These are phyloP conservation scores for Habrosyne pyritoides DNA, from an alignment of 2,888 invertebrate species.

Conservation along the genomic window DNA sequence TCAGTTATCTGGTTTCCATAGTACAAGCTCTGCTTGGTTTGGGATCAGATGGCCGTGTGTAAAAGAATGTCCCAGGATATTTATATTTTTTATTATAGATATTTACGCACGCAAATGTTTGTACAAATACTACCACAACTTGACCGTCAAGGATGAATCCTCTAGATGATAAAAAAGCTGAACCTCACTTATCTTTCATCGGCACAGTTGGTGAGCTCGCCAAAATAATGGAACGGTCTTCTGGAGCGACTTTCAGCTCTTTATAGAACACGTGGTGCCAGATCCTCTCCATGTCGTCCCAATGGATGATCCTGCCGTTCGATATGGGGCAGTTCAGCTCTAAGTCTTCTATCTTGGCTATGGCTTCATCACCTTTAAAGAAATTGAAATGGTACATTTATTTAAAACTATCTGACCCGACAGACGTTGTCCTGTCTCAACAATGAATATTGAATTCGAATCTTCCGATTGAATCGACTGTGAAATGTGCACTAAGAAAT, in stretches of 20 bases:
- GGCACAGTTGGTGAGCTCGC: constrained; percentile 43
- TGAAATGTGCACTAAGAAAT: too few species aligned
- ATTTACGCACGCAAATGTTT: too few species aligned
- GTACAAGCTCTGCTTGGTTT: too few species aligned
- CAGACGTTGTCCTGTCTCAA: too few species aligned
- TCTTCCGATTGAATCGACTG: too few species aligned
- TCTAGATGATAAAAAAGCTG: not conserved
- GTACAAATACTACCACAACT: too few species aligned
- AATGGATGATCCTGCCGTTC: constrained; percentile 59
- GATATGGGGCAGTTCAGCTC: constrained; percentile 54
- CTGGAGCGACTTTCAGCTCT: constrained; percentile 70
- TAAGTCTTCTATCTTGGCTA: constrained; percentile 41
- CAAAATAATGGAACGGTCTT: constrained; percentile 63
- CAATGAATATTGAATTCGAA: too few species aligned
- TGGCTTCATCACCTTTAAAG: constrained; percentile 51
- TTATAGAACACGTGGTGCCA: constrained; percentile 69
- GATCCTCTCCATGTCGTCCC: constrained; percentile 74
- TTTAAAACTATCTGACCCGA: too few species aligned
- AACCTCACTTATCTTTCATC: constrained; percentile 61
- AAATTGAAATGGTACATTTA: not conserved
- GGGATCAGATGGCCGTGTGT: too few species aligned
- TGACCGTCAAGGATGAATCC: not conserved
- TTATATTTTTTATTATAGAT: too few species aligned
- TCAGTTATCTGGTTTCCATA: too few species aligned
- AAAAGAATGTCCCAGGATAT: too few species aligned